Percentiles rank a stretch among this genome's conserved stretches.
Conservation (phyloP, 2,888 invertebrate genomes). For the Ariolimax columbianus region DNA sequence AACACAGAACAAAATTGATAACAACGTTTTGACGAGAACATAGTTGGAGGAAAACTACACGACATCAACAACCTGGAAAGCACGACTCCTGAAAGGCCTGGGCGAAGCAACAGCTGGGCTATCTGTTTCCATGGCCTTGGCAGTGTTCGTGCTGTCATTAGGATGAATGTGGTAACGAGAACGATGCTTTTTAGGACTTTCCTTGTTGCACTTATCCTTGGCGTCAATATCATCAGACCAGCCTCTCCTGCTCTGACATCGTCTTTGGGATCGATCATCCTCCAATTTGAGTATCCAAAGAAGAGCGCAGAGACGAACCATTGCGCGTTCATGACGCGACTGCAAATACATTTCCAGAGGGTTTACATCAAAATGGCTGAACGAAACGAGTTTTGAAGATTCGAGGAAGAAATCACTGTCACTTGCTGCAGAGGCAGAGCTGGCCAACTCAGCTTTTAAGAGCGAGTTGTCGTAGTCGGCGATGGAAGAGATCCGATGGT, state of each 20-base stretch:
- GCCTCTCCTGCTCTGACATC: constrained; percentile 2
- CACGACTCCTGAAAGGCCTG: not conserved
- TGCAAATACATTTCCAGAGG: constrained; percentile 62
- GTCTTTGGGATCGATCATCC: constrained; percentile 59
- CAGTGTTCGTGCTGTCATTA: not conserved
- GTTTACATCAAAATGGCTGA: constrained; percentile 56
- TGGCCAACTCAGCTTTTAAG: constrained; percentile 1
- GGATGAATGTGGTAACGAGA: not conserved
- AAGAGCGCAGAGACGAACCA: constrained; percentile 73
- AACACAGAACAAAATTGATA: too few species aligned
- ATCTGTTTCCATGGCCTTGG: not conserved
- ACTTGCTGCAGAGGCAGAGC: not conserved
- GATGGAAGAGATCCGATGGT: not conserved
- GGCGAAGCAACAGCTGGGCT: not conserved
- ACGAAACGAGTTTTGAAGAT: constrained; percentile 14
- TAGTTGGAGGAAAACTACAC: too few species aligned
- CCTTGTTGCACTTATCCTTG: too few species aligned
- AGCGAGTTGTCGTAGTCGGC: not conserved
- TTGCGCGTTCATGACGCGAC: constrained; percentile 70
- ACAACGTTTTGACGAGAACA: not conserved
- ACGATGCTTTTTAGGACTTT: not conserved
- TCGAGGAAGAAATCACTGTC: constrained; percentile 14
- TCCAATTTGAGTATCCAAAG: constrained; percentile 74
- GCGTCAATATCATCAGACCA: constrained; percentile 1
- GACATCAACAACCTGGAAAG: constrained; percentile 25